Conservation (phyloP, 53 echinoderm and acorn worm genomes). For the Temnopleurus reevesii region DNA sequence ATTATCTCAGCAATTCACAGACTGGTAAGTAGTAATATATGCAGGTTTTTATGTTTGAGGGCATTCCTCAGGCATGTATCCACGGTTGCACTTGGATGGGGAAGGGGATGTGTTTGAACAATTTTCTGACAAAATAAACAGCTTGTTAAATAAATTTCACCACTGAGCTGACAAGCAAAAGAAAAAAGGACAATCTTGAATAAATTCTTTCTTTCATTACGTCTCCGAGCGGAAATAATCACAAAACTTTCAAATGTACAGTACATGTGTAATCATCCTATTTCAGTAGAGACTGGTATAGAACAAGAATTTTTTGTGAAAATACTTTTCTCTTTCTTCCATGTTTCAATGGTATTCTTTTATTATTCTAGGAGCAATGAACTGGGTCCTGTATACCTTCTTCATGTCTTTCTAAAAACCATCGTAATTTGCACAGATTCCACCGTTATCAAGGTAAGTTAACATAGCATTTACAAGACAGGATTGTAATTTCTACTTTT, state of each 20-base stretch:
- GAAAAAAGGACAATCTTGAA: too few relatives aligned
- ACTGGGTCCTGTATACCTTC: neutral
- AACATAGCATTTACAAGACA: too few relatives aligned
- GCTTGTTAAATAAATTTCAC: neutral
- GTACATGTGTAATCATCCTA: too few relatives aligned
- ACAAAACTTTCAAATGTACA: neutral
- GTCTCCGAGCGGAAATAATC: neutral
- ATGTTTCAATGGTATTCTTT: neutral
- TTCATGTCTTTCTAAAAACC: neutral
- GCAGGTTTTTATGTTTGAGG: neutral
- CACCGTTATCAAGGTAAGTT: conserved; percentile 17
- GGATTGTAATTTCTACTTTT: neutral
- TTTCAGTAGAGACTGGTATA: too few relatives aligned
- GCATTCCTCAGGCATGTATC: too few relatives aligned
- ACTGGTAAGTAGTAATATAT: neutral
- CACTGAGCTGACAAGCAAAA: neutral
- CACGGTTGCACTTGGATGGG: too few relatives aligned
- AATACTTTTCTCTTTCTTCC: too few relatives aligned
- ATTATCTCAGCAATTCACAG: neutral
- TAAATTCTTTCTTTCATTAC: neutral
- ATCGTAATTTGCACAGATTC: neutral
- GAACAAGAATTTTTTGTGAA: neutral
- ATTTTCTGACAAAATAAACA: neutral
- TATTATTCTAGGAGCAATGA: neutral
- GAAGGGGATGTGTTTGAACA: neutral